Evolutionary conservation across 2,113 vertebrate species (phyloP), one percentile per base, ranked within the genome.

Genomic region (Chelonoidis abingdonii): DNA sequence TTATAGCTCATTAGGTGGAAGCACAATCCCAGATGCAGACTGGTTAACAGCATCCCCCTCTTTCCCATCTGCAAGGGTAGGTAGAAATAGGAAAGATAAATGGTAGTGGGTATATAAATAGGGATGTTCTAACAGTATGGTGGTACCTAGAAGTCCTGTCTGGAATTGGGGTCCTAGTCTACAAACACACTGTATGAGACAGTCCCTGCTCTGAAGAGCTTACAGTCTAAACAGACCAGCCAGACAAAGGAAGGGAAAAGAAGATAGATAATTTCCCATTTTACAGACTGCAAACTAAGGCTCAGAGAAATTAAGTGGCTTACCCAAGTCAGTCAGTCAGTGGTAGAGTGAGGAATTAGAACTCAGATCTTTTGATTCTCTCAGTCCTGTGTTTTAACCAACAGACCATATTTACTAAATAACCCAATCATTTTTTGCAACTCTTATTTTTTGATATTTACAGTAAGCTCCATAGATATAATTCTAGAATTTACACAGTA

Each of bases 1-100:
- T 54, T 10, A 69, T 1, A 4, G 2, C 0, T 1, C 0, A 16
- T 49, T 0, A 2, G 17, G 24, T 24, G 5, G 0, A 0, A 52
- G 35, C 14, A 44, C 82, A 80, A 6, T 35, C 22, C 56, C 1
- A 0, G 3, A 8, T 62, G 19, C 8, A 31, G 29, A 47, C 31
- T 65, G 2, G 78, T 49, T 52, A 65, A 80, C 6, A 25, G 47
- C 54, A 87, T n/a, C 29, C n/a, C n/a, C 11, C 31, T n/a, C 4
- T 5, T 91, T 87, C 12, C 75, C 17, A 11, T 12, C 56, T 59
- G n/a, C 57, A 62, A 29, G 7, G 59, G 59, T 62, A 35, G 59
- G 11, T 62, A 62, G 29, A 62, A 62, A 62, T 62, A 62, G 57
- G 29, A 62, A 62, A 62, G 29, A 62, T 31, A 62, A 13, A 62